Evolutionary conservation across 2,888 invertebrate species (phyloP), one percentile per base, ranked within the genome.

Genomic region (Cinara cedri): DNA sequence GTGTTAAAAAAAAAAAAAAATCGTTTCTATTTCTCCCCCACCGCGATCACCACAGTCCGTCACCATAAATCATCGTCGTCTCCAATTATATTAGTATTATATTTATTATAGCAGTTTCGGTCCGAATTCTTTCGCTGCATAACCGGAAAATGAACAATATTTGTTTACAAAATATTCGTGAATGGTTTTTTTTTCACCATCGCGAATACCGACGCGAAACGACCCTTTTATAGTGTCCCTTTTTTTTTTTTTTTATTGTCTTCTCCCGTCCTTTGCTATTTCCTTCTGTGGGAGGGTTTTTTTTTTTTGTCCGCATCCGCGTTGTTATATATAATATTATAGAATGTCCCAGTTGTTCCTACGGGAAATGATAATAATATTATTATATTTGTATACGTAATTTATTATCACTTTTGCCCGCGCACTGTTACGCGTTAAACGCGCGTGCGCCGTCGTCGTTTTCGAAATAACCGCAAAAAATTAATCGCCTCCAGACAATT

Each of bases 111-210:
- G n/a, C 6, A n/a, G n/a, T n/a, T n/a, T n/a, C 19, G 16, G 54
- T 21, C 34, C 10, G 24, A 46, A 57, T 46, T 57, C 46, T 60
- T 72, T 26, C 57, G 26, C 44, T 10, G 51, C 9, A n/a, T n/a
- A 51, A 42, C 34, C 3, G 34, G 6, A 34, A 34, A 34, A 34
- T 34, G 51, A 74, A 65, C 54, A 63, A 62, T 63, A 24, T n/a
- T 55, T 55, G 57, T 55, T 75, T 19, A 75, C 24, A 55, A 66
- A 75, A 34, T 34, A 34, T 54, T 66, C 66, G 6, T 13, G 55
- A 46, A 65, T 44, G 42, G 51, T 34, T 75, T 65, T 65, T 54
- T n/a, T n/a, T n/a, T n/a, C n/a, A n/a, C n/a, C n/a, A n/a, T n/a
- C 24, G n/a, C 14, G 13, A n/a, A 24, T n/a, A 14, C 63, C 21